Conservation (phyloP, 92 coral and sea anemone genomes). For the Plumapathes pennacea region DNA sequence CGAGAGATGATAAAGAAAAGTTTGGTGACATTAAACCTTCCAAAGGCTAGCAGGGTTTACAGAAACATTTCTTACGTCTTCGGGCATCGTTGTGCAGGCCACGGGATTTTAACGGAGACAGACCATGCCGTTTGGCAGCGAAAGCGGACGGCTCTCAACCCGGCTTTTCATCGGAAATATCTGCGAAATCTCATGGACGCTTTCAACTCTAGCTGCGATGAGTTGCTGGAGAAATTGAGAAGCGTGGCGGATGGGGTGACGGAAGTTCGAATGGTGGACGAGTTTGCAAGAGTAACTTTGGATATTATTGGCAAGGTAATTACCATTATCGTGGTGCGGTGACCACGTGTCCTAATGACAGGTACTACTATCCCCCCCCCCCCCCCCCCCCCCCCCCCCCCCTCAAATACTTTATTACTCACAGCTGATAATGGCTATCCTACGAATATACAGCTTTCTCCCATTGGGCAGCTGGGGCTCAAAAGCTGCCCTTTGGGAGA, state of each 20-base stretch:
- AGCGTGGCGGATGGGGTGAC: constrained; percentile 45
- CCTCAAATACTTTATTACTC: neutral
- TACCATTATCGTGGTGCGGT: no score
- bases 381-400: neutral
- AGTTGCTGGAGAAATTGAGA: constrained; percentile 50
- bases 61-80: constrained; percentile 19
- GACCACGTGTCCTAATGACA: no score
- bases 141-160: constrained; percentile 68
- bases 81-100: constrained; percentile 47
- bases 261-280: constrained; percentile 55
- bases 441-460: no score
- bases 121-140: constrained; percentile 64
- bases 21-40: constrained; percentile 31
- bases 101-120: constrained; percentile 54
- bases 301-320: constrained; percentile 76
- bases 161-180: constrained; percentile 82
- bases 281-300: constrained; percentile 70
- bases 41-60: constrained; percentile 34
- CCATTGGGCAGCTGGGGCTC: no score
- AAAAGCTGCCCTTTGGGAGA: no score
- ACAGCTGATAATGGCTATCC: no score
- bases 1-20: constrained; percentile 44
- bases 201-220: constrained; percentile 64
- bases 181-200: constrained; percentile 68
- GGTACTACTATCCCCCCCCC: no score